Evolutionary conservation across 2,888 invertebrate species (phyloP).

Genomic region (Caenorhabditis doughertyi): DNA sequence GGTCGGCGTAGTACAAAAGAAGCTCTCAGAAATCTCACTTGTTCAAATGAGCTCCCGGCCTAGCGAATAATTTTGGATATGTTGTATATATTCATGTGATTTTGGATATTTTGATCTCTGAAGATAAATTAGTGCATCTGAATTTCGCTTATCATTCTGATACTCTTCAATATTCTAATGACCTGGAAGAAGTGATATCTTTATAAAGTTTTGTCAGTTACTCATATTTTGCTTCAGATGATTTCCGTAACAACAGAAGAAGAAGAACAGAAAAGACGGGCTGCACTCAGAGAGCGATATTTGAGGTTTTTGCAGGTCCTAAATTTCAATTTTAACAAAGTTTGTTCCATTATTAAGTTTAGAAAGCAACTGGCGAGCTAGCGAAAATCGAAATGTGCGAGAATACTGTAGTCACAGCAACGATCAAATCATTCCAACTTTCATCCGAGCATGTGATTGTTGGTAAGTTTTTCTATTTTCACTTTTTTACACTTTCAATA

Average conservation of each 20-base stretch:
- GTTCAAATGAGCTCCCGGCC: constrained; percentile 53
- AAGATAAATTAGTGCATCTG: neutral
- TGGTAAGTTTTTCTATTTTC: constrained; percentile 6
- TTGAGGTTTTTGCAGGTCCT: constrained; percentile 41
- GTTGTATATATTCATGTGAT: neutral
- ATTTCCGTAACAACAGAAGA: constrained; percentile 8
- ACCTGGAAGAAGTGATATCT: no score
- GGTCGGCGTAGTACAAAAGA: constrained; percentile 39
- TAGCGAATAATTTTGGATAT: constrained; percentile 14
- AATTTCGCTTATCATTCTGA: no score
- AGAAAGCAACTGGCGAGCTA: constrained; percentile 13
- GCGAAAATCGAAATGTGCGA: constrained; percentile 51
- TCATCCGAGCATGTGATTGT: constrained; percentile 58
- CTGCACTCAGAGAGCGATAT: constrained; percentile 45
- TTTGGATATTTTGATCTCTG: constrained; percentile 6
- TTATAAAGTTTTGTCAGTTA: no score
- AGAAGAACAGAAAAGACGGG: constrained; percentile 33
- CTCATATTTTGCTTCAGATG: constrained; percentile 26
- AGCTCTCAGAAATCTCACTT: constrained; percentile 53
- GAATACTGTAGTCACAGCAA: constrained; percentile 46
- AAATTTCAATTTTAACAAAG: neutral
- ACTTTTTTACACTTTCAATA: neutral
- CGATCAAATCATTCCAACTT: constrained; percentile 41
- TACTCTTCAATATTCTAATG: neutral
- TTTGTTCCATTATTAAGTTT: neutral